phyloP scores from a whole-genome alignment of 1,140 invertebrate genomes.

The Macrosteles quadrilineatus region DNA sequence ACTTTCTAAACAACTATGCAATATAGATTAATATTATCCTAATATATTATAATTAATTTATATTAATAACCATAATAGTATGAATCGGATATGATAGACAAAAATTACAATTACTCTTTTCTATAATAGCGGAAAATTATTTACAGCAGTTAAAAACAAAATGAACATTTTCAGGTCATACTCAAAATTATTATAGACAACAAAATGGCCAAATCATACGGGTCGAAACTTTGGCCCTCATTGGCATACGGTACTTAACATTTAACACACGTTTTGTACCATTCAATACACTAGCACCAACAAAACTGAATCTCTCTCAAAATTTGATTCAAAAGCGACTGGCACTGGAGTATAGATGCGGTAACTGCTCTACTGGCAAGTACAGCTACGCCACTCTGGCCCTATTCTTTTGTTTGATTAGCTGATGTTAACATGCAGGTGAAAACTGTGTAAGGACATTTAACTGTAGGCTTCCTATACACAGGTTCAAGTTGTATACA shows the following conservation, averaged over 20 bases:
- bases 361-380: too few species aligned
- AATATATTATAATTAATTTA: conserved; percentile 32
- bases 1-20: conserved; percentile 22
- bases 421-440: too few species aligned
- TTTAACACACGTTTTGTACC: conserved; percentile 22
- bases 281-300: conserved; percentile 29
- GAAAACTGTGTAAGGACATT: too few species aligned
- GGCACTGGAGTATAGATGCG: neutral
- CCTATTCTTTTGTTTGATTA: too few species aligned
- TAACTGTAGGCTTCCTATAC: too few species aligned
- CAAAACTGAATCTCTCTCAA: conserved; percentile 17
- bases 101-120: conserved; percentile 27
- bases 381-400: too few species aligned
- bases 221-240: neutral
- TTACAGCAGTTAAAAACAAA: conserved; percentile 22
- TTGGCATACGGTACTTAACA: neutral
- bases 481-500: too few species aligned
- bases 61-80: conserved; percentile 36
- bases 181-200: conserved; percentile 25
- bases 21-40: conserved; percentile 32
- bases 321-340: neutral
- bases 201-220: conserved; percentile 10
- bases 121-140: conserved; percentile 23
- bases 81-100: conserved; percentile 32
- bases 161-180: neutral